Evolutionary conservation across 2,888 invertebrate genomes (phyloP), one percentile per base, ranked within the genome.

Genomic region (Dasysyrphus tricinctus): DNA sequence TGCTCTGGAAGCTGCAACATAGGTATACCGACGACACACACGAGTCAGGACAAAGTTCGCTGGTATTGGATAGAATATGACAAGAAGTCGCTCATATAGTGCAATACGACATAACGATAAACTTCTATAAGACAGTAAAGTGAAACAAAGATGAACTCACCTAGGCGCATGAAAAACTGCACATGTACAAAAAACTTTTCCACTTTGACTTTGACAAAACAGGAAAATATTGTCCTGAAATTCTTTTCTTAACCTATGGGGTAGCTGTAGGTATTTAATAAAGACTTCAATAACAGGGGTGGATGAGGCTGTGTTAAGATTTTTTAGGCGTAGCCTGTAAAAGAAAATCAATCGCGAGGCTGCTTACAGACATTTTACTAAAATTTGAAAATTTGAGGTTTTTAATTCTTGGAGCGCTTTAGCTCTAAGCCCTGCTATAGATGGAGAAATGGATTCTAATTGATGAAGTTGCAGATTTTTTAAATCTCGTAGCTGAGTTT

Each of bases 141-240:
- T 34, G 29, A 61, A 81, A 77, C 69, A 85, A 74, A 85, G 74
- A 85, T 77, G 81, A 85, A 85, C 85, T 81, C 77, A 85, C 85
- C 85, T 85, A 85, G 85, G 81, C 85, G 63, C 69, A 85, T 77
- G 85, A 81, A 85, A 85, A 85, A 81, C 44, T 85, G 69, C 77
- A 80, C 57, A 24, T 24, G 19, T 5, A 16, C n/a, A 69, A 77
- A 85, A 77, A 80, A 85, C 80, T 80, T 85, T 85, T 85, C 81
- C 85, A 81, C 85, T 85, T 81, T 81, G 85, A 78, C 85, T 81
- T 81, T 85, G 85, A 85, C 59, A 78, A 85, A 77, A 85, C 63
- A 78, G 73, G 57, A 74, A 81, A 81, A 85, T 81, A 81, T 81
- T 85, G 63, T 80, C 65, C 83, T 84, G 49, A 59, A 79, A 75